Conservation (phyloP, 2,888 invertebrate genomes). For the Cataglyphis rosenhaueri region DNA sequence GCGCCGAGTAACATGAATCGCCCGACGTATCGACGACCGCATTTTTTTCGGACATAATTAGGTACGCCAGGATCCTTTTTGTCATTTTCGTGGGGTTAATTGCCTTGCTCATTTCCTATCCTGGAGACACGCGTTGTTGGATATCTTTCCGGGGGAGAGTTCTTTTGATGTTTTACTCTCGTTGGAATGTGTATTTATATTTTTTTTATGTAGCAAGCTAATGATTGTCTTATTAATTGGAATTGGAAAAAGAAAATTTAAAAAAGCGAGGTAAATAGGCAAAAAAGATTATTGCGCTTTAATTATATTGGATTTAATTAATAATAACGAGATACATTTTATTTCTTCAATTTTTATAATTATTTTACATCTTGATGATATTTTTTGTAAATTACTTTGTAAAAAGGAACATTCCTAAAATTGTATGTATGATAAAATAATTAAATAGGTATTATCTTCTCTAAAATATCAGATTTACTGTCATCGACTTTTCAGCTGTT, state of each 20-base stretch:
- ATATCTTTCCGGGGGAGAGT: slow-evolving; percentile 77
- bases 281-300: neutral
- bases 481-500: neutral
- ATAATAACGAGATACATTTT: neutral
- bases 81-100: slow-evolving; percentile 58
- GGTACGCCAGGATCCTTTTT: slow-evolving; percentile 60
- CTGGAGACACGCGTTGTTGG: slow-evolving; percentile 80
- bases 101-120: slow-evolving; percentile 65
- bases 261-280: neutral
- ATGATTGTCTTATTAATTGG: neutral
- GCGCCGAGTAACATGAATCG: slow-evolving; percentile 14
- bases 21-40: slow-evolving; percentile 30
- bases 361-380: neutral
- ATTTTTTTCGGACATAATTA: slow-evolving; percentile 56
- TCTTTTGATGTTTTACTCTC: slow-evolving; percentile 48
- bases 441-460: neutral
- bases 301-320: neutral
- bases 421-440: neutral
- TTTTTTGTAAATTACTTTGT: neutral
- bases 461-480: neutral
- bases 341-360: neutral
- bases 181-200: slow-evolving; percentile 7
- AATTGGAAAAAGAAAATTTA: neutral
- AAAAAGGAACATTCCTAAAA: neutral
- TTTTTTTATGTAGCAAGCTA: neutral